These are phyloP conservation scores for Gymnothorax javanicus DNA, from an alignment of 2,797 vertebrate genomes.

Conservation along the genomic window DNA sequence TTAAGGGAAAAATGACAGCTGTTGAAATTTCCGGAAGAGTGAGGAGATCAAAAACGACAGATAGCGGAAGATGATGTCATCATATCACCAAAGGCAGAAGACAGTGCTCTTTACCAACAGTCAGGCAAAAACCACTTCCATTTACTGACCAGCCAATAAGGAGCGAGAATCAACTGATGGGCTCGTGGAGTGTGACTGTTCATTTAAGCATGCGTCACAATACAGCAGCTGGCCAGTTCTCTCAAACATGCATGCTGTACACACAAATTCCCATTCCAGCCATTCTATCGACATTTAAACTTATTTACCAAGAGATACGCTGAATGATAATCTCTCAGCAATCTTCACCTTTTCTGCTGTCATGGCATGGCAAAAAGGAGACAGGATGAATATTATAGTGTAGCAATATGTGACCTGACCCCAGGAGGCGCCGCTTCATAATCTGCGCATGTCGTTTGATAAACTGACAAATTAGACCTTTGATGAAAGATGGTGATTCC, in stretches of 20 bases:
- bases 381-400: not conserved
- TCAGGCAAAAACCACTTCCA: slow-evolving; percentile 53
- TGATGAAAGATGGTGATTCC: not conserved
- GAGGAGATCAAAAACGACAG: slow-evolving; percentile 24
- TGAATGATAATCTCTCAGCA: not conserved
- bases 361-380: not conserved
- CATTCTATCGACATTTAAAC: not conserved
- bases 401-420: not conserved
- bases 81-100: slow-evolving; percentile 45
- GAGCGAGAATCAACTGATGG: not conserved
- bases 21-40: slow-evolving; percentile 60
- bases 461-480: not conserved
- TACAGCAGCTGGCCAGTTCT: not conserved
- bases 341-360: not conserved
- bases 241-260: not conserved
- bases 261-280: not conserved
- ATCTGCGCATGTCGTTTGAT: too few species aligned
- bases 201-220: not conserved
- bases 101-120: slow-evolving; percentile 50
- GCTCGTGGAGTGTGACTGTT: too few species aligned
- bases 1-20: slow-evolving; percentile 61
- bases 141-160: slow-evolving; percentile 18
- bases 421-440: not conserved
- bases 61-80: slow-evolving; percentile 20
- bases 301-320: not conserved